These are phyloP conservation scores for Noctua pronuba DNA, from an alignment of 2,888 invertebrate species.

Conservation along the genomic window DNA sequence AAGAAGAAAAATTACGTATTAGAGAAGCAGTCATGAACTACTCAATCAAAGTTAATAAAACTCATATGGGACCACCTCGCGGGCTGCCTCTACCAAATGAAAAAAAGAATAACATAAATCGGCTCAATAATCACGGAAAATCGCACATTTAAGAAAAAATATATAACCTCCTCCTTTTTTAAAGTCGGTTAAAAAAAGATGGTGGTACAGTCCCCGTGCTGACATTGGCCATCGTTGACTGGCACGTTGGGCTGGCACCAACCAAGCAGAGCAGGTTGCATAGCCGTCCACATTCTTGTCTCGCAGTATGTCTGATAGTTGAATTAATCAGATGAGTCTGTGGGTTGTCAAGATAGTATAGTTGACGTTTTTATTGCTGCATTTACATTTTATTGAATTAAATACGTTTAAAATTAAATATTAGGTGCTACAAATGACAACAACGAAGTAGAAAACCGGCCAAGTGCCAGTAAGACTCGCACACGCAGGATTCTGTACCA, in stretches of 20 bases:
- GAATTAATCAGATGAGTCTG: neutral
- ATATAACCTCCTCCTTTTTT: neutral
- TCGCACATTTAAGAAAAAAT: neutral
- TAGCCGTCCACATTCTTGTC: constrained; percentile 31
- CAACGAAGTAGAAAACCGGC: neutral
- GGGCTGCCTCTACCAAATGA: neutral
- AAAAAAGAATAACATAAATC: neutral
- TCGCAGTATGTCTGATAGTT: neutral
- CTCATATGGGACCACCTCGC: neutral
- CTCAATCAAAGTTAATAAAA: too few relatives aligned
- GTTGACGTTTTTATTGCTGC: neutral
- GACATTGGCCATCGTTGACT: neutral
- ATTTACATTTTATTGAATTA: neutral
- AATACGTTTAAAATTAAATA: neutral
- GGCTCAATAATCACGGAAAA: neutral
- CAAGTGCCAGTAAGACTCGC: neutral
- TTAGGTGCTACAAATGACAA: neutral
- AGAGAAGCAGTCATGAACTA: too few relatives aligned
- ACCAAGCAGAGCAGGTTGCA: constrained; percentile 4
- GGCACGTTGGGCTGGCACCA: neutral
- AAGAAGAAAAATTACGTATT: too few relatives aligned
- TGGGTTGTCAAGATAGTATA: too few relatives aligned
- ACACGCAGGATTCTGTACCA: too few relatives aligned
- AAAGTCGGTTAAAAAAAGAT: neutral
- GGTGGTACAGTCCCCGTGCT: neutral